A percentile compares a stretch with the other conserved stretches of the same genome.
Evolutionary conservation across 2,113 vertebrate genomes (phyloP).

Genomic region (Tyrannus savana): DNA sequence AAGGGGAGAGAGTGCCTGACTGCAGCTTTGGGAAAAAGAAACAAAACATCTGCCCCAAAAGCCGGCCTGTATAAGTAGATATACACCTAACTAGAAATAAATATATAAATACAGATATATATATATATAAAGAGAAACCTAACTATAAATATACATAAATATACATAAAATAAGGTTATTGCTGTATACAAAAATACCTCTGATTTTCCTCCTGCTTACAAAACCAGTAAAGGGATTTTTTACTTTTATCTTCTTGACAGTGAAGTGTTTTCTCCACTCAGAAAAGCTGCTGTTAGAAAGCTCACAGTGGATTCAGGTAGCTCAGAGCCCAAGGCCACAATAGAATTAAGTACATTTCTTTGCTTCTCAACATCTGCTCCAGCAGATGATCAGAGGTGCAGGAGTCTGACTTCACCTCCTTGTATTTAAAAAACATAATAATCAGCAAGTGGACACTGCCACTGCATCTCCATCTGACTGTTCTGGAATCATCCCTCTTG

Average conservation of each 20-base stretch:
- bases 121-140: background rate
- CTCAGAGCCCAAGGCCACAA: background rate
- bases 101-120: background rate
- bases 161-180: background rate
- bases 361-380: background rate
- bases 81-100: background rate
- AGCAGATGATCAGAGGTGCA: background rate
- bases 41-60: background rate
- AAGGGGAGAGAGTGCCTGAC: background rate
- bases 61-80: background rate
- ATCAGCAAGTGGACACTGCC: accelerated
- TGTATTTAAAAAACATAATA: background rate
- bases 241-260: background rate
- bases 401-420: background rate
- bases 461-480: background rate
- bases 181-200: background rate
- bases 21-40: background rate
- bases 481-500: background rate
- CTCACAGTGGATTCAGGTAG: background rate
- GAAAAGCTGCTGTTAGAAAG: background rate
- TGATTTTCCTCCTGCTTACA: background rate
- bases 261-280: background rate
- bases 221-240: background rate
- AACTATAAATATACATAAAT: background rate
- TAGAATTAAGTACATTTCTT: background rate